These are phyloP conservation scores for Platycheirus albimanus DNA, from an alignment of 2,888 invertebrate species.

Conservation along the genomic window DNA sequence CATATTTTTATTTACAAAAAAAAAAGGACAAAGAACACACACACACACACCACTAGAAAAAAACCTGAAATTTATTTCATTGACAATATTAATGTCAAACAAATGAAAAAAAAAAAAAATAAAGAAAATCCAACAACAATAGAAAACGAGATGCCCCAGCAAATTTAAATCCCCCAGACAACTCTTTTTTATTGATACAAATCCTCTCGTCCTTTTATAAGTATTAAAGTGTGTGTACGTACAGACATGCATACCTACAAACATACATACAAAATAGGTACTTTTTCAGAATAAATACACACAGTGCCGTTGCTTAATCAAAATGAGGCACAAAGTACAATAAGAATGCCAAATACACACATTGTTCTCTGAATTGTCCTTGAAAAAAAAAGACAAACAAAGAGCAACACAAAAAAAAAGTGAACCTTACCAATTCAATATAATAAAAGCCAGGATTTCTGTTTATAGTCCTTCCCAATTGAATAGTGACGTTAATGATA, in stretches of 20 bases:
- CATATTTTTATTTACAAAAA: neutral
- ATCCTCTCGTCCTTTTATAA: constrained; percentile 5
- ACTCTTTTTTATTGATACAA: constrained; percentile 41
- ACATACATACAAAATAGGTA: no score
- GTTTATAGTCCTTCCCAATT: constrained; percentile 62
- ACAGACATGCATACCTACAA: neutral
- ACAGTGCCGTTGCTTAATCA: constrained; percentile 20
- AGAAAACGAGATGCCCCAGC: constrained; percentile 42
- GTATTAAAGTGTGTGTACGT: neutral
- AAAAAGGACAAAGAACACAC: constrained; percentile 2
- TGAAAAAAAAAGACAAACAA: neutral
- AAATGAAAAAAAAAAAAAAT: constrained; percentile 2
- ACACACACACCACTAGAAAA: neutral
- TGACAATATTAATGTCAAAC: constrained; percentile 29
- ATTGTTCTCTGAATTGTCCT: constrained; percentile 4
- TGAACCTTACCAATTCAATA: constrained; percentile 10
- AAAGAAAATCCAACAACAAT: constrained; percentile 30
- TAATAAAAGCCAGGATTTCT: constrained; percentile 28
- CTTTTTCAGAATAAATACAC: neutral
- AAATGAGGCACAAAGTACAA: constrained; percentile 31
- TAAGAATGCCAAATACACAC: neutral
- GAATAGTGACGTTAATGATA: constrained; percentile 73
- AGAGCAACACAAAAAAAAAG: neutral
- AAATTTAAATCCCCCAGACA: constrained; percentile 46
- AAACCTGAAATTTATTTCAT: constrained; percentile 60